Base-by-base conservation (phyloP, 2,888 invertebrate genomes). In the Plagodis pulveraria region DNA sequence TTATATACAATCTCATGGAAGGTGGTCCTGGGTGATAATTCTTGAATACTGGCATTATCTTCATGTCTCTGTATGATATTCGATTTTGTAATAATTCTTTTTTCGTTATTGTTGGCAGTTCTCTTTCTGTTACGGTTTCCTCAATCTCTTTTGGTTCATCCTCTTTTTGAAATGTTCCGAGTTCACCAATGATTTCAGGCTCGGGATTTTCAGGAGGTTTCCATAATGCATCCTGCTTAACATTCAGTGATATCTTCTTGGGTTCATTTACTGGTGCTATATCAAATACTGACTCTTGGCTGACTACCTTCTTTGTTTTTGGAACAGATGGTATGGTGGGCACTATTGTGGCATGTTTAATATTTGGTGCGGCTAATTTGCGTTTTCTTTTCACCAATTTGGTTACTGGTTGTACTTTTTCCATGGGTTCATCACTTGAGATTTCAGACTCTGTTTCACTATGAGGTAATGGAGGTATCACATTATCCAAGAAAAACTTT, bases 1-100 rank as follows among this genome's bases (percentile, higher is more conserved):
- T 99, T 34, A 99, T 95, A 76, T 99, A 99, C n/a, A 99, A 86
- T 65, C 98, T 95, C 89, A 95, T 95, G 22, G 96, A 96, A 5
- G 96, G 96, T 54, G 95, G 94, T 0, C 98, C 98, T 7, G 95
- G 93, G 66, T 96, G 94, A 83, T 99, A 99, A 77, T 97, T 97
- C 81, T 96, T 97, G 78, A 96, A 98, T 22, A 98, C 95, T 6
- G 97, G 94, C 66, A 98, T 84, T 22, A 95, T 84, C 76, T 94
- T 94, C 84, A 96, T 94, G 80, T 97, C 96, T 77, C 94, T 95
- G 48, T 89, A 85, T 5, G 96, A 94, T 66, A 98, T 93, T 78
- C 95, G 95, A 69, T 97, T 96, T 40, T 91, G 87, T 55, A 93
- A 86, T 41, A 97, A 83, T 81, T 96, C 95, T 70, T 94, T 94